Evolutionary conservation across 2,113 vertebrate species (phyloP).

Genomic region (Todiramphus chloris): DNA sequence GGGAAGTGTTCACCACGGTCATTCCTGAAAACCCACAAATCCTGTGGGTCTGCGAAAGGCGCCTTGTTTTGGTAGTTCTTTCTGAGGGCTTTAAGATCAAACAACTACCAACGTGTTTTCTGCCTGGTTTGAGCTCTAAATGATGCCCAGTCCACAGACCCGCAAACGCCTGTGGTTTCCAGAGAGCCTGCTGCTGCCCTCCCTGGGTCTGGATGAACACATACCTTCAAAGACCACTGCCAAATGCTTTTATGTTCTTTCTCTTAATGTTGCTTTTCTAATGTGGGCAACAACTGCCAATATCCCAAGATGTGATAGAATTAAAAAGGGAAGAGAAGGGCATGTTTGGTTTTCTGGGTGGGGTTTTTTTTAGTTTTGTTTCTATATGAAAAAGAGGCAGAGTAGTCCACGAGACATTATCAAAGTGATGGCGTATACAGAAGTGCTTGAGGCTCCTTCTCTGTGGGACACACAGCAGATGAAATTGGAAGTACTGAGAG

Average conservation of each 20-base stretch:
- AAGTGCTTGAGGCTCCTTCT: not conserved
- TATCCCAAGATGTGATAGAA: not conserved
- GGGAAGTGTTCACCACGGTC: fast-evolving
- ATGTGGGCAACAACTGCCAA: not conserved
- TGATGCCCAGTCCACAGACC: not conserved
- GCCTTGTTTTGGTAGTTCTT: not conserved
- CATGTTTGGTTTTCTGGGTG: not conserved
- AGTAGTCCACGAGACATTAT: not conserved
- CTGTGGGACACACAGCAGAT: not conserved
- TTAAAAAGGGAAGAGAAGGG: not conserved
- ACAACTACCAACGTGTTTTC: not conserved
- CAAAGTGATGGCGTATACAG: not conserved
- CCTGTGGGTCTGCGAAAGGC: not conserved
- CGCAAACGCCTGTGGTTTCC: not conserved
- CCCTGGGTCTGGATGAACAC: not conserved
- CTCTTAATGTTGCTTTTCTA: not conserved
- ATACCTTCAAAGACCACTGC: not conserved
- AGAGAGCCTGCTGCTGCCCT: not conserved
- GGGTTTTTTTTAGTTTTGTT: not conserved
- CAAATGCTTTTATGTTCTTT: not conserved
- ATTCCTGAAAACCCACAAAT: not conserved
- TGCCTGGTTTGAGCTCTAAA: not conserved
- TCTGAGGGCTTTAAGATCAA: not conserved
- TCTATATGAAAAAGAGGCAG: not conserved
- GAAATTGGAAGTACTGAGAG: not conserved